Base-by-base conservation (phyloP, 2,113 vertebrate species). In the Illadopsis cleaveri region DNA sequence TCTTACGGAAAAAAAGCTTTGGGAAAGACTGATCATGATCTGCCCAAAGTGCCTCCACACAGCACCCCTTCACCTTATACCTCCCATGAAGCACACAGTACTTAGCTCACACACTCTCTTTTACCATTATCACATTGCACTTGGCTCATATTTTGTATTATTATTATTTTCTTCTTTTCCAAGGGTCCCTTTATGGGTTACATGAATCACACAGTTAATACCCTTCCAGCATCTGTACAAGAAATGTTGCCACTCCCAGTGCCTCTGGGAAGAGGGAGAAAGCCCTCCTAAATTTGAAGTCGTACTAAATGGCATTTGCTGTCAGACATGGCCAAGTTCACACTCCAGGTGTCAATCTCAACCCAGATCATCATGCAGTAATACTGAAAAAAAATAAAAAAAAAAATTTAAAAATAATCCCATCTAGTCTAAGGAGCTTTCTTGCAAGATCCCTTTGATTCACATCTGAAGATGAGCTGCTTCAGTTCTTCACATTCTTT, bases 261-360 rank as follows among this genome's bases (percentile, higher is more conserved):
- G 28, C 33, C 30, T 53, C 47, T 30, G 35, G 37, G 35, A 89
- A 48, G 30, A 48, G 31, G 57, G 9, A 42, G 18, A 75, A 73
- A 48, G 8, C 16, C 15, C 31, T 90, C 37, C 35, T 40, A 54
- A 76, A 33, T 24, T 19, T 56, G 31, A 68, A 81, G 47, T 17
- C 0, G 0, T 31, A 47, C n/a, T 37, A 88, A 54, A 70, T 5
- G 7, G 22, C 33, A 79, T 57, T 60, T 69, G 27, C 35, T 33
- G 7, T 57, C 45, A 4, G 28, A 31, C 27, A 56, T 0, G 0
- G 47, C 10, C 0, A 0, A 76, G 28, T 25, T 65, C 62, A 51
- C 21, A 9, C 25, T 71, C 28, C 51, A 40, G 40, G 22, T 50
- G 38, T 45, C 57, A 27, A 33, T 40, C 35, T 56, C 65, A 84